phyloP scores from a whole-genome alignment of 2,113 vertebrate species.

The Cepphus grylle region DNA sequence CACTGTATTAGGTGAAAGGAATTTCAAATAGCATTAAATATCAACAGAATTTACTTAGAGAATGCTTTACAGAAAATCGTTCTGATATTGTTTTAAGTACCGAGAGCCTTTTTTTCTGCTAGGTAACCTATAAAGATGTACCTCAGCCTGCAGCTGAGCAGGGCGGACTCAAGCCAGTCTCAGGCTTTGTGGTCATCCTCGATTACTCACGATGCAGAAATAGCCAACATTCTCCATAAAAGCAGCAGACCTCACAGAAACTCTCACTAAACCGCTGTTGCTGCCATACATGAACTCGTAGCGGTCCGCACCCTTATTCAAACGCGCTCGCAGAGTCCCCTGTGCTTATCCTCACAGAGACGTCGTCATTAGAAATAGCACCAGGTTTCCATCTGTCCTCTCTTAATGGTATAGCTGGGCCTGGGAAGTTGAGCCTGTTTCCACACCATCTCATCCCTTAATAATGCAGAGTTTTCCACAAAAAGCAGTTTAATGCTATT shows the following conservation, averaged over 20 bases:
- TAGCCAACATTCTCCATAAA: neutral
- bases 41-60: neutral
- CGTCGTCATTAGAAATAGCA: neutral
- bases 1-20: neutral
- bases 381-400: neutral
- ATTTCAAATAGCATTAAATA: neutral
- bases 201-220: accelerated
- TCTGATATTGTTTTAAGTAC: neutral
- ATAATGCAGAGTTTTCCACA: neutral
- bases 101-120: neutral
- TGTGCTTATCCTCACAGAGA: neutral
- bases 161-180: neutral
- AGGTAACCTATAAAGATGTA: neutral
- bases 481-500: neutral
- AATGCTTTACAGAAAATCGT: neutral
- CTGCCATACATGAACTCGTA: neutral
- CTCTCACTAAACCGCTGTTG: accelerated
- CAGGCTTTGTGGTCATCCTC: neutral
- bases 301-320: neutral
- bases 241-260: neutral
- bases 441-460: neutral
- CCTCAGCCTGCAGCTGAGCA: neutral
- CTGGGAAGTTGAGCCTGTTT: neutral
- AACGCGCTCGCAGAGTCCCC: accelerated
- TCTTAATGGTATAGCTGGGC: neutral